Conservation (phyloP, 2,888 invertebrate species). For the Tipula unca region DNA sequence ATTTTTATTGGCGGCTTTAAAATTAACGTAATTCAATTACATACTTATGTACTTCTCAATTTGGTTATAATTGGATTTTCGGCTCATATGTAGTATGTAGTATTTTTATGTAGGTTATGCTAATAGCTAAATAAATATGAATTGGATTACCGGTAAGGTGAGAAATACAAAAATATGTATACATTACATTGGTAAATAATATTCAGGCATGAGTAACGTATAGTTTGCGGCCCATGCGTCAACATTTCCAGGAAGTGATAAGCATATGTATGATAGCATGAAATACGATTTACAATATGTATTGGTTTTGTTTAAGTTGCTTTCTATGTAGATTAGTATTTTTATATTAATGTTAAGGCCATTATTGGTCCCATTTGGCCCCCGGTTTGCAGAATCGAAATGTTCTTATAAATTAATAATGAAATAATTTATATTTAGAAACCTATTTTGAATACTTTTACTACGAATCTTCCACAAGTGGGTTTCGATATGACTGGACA, state of each 20-base stretch:
- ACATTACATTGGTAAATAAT: not conserved
- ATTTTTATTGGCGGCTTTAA: not conserved
- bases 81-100: not conserved
- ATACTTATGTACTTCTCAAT: not conserved
- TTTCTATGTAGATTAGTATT: not conserved
- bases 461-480: too few relatives aligned
- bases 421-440: too few relatives aligned
- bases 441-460: too few relatives aligned
- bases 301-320: not conserved
- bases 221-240: not conserved
- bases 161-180: not conserved
- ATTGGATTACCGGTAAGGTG: not conserved
- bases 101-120: not conserved
- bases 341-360: not conserved
- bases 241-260: not conserved
- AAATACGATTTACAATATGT: constrained; percentile 15
- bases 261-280: not conserved
- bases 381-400: too few relatives aligned
- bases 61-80: not conserved
- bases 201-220: not conserved
- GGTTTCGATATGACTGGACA: not conserved
- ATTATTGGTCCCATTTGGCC: too few relatives aligned
- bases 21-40: not conserved
- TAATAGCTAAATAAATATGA: not conserved
- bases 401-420: too few relatives aligned